phyloP scores from a whole-genome alignment of 2,888 invertebrate genomes.

The Tetragonula carbonaria region DNA sequence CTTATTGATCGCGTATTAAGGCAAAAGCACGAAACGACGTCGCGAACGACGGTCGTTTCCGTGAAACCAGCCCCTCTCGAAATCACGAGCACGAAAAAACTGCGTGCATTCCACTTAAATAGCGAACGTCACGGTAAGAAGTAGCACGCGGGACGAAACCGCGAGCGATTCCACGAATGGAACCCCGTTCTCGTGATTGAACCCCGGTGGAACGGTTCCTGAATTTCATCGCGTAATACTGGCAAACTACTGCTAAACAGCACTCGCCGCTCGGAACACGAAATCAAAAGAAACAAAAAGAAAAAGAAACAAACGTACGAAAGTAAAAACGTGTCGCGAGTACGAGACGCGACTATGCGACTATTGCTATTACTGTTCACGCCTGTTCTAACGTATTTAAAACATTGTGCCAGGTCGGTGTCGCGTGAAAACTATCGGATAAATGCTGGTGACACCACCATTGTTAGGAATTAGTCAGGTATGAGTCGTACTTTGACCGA shows the following conservation, averaged over 20 bases:
- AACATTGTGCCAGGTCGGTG: too few species aligned
- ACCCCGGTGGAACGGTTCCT: conserved; percentile 56
- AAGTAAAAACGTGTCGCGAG: conserved; percentile 10
- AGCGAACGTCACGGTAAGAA: conserved; percentile 56
- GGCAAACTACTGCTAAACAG: conserved; percentile 21
- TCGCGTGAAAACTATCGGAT: too few species aligned
- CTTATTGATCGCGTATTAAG: background rate
- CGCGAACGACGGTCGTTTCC: background rate
- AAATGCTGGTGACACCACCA: too few species aligned
- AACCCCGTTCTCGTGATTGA: conserved; percentile 50
- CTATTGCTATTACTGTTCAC: too few species aligned
- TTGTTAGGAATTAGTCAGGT: too few species aligned
- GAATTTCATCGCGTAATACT: conserved; percentile 67
- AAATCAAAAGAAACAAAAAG: background rate
- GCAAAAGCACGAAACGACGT: conserved; percentile 28
- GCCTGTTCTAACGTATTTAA: too few species aligned
- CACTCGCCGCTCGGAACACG: conserved; percentile 7
- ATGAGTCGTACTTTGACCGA: too few species aligned
- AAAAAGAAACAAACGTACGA: background rate
- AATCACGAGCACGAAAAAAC: conserved; percentile 15
- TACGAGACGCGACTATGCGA: conserved; percentile 19
- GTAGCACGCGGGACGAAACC: conserved; percentile 60
- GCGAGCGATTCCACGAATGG: conserved; percentile 56
- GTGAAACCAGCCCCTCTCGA: background rate
- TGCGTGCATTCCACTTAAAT: conserved; percentile 44